These are phyloP conservation scores for Pseudonaja textilis DNA, from an alignment of 2,113 vertebrate genomes.

Conservation along the genomic window DNA sequence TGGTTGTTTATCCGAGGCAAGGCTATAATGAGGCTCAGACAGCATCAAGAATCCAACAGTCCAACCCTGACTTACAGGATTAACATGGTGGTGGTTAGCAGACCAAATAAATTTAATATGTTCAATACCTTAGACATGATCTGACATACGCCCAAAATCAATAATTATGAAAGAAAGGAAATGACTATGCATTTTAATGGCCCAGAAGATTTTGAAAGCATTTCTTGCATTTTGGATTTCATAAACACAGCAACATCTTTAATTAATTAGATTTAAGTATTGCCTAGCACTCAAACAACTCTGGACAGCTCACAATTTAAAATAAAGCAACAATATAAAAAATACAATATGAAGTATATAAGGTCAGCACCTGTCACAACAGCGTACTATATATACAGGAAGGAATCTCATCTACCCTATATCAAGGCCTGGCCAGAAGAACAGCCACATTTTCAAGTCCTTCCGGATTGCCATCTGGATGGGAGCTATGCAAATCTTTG, in stretches of 20 bases:
- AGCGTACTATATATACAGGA: neutral
- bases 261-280: neutral
- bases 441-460: neutral
- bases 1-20: neutral
- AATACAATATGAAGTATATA: neutral
- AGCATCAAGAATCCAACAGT: neutral
- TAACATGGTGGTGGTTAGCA: neutral
- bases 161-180: neutral
- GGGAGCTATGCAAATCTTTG: neutral
- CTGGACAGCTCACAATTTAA: neutral
- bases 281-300: neutral
- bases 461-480: neutral
- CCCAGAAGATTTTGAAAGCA: neutral
- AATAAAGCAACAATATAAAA: neutral
- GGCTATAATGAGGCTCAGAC: neutral
- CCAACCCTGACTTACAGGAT: neutral
- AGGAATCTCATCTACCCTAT: neutral
- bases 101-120: neutral
- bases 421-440: neutral
- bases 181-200: neutral
- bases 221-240: neutral
- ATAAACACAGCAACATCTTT: neutral
- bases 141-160: neutral
- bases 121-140: neutral
- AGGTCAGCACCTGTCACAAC: neutral